Evolutionary conservation across 2,888 invertebrate species (phyloP).

Genomic region (Nipponacmea schrenckii): DNA sequence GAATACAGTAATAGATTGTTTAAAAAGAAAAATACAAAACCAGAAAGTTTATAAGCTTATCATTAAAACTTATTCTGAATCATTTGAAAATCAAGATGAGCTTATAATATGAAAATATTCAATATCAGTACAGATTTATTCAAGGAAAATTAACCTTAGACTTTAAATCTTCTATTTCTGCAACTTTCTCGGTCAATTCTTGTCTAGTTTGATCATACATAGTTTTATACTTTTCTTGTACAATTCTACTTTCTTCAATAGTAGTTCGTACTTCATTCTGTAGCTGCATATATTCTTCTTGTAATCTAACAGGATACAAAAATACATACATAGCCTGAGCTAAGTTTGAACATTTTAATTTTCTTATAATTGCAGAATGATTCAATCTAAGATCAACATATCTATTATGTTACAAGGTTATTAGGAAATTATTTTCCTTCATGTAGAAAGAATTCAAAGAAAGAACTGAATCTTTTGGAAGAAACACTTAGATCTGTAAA

Average conservation of each 20-base stretch:
- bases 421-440: background rate
- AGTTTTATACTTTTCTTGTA: slow-evolving; percentile 64
- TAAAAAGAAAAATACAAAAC: too few relatives aligned
- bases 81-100: too few relatives aligned
- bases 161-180: slow-evolving; percentile 53
- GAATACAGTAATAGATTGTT: too few relatives aligned
- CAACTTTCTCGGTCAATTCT: slow-evolving; percentile 51
- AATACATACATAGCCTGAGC: background rate
- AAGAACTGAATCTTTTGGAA: background rate
- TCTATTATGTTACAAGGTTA: background rate
- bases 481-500: too few relatives aligned
- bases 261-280: slow-evolving; percentile 62
- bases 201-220: slow-evolving; percentile 60
- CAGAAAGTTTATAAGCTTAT: too few relatives aligned
- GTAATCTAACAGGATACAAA: slow-evolving; percentile 47
- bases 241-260: slow-evolving; percentile 62
- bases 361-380: background rate
- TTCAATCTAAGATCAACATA: background rate
- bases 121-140: too few relatives aligned
- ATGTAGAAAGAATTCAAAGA: slow-evolving; percentile 4
- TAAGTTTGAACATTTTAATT: background rate
- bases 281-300: slow-evolving; percentile 60
- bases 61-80: too few relatives aligned
- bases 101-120: too few relatives aligned
- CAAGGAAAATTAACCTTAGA: slow-evolving; percentile 45